Evolutionary conservation across 2,797 vertebrate genomes (phyloP).

Genomic region (Xiphorhynchus erythropygius): DNA sequence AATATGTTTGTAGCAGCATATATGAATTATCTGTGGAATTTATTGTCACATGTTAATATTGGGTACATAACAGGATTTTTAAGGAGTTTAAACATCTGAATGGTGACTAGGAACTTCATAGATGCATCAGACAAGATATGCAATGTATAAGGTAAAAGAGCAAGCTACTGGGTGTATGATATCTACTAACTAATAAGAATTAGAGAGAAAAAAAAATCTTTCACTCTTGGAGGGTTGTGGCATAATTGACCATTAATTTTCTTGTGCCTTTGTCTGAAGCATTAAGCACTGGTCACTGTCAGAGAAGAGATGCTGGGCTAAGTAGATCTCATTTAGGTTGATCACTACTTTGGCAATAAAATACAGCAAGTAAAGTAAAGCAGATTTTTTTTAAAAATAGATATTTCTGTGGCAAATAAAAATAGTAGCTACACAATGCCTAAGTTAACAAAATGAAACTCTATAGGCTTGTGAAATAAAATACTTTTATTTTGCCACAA

Average conservation of each 20-base stretch:
- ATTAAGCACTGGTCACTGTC: neutral
- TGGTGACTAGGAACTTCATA: neutral
- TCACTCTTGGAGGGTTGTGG: neutral
- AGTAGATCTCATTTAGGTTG: neutral
- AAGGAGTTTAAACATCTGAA: neutral
- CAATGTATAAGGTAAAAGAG: neutral
- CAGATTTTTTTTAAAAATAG: neutral
- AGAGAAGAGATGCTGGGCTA: neutral
- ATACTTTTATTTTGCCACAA: neutral
- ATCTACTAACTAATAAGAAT: neutral
- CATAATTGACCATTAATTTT: neutral
- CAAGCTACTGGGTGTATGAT: neutral
- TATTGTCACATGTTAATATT: neutral
- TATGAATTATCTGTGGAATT: neutral
- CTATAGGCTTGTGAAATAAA: neutral
- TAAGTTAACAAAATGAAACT: neutral
- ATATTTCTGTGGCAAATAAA: neutral
- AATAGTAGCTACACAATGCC: neutral
- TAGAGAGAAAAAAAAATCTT: neutral
- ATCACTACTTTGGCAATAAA: neutral
- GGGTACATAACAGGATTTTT: neutral
- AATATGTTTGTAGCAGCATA: neutral
- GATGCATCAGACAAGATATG: neutral
- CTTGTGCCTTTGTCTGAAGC: neutral
- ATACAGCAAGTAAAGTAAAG: neutral